Percentiles rank a stretch among this genome's conserved stretches.
Evolutionary conservation across 2,797 vertebrate species (phyloP).

Genomic region (Sebastes paucispinis): DNA sequence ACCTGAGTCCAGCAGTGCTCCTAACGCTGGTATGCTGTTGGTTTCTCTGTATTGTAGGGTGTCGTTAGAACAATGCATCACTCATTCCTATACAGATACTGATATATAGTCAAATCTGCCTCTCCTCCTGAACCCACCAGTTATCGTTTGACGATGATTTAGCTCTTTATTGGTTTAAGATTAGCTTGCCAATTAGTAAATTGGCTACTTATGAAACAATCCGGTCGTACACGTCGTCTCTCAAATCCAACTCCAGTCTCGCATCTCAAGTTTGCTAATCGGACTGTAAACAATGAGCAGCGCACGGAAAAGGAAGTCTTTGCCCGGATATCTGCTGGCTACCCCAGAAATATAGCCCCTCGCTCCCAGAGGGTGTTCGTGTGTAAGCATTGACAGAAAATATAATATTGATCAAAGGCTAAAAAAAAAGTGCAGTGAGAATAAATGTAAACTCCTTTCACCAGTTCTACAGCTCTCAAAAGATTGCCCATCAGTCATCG

Average conservation of each 20-base stretch:
- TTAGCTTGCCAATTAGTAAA: neutral
- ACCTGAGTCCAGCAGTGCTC: constrained; percentile 83
- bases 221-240: neutral
- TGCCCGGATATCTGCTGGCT: neutral
- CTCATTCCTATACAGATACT: neutral
- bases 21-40: constrained; percentile 89
- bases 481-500: neutral
- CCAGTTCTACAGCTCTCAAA: neutral
- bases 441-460: neutral
- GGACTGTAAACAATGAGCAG: too few species aligned
- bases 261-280: neutral
- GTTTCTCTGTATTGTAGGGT: too few species aligned
- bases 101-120: neutral
- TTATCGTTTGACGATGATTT: neutral
- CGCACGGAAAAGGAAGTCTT: neutral
- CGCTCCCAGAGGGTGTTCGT: too few species aligned
- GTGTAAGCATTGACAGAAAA: too few species aligned
- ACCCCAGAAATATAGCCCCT: too few species aligned
- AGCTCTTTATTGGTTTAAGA: neutral
- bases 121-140: neutral
- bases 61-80: neutral
- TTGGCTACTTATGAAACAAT: neutral
- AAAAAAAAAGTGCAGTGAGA: neutral
- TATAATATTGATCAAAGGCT: neutral
- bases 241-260: neutral